A percentile compares a stretch with the other conserved stretches of the same genome.
These are phyloP conservation scores for Eriosoma lanigerum DNA, from an alignment of 1,140 invertebrate species.

Conservation along the genomic window DNA sequence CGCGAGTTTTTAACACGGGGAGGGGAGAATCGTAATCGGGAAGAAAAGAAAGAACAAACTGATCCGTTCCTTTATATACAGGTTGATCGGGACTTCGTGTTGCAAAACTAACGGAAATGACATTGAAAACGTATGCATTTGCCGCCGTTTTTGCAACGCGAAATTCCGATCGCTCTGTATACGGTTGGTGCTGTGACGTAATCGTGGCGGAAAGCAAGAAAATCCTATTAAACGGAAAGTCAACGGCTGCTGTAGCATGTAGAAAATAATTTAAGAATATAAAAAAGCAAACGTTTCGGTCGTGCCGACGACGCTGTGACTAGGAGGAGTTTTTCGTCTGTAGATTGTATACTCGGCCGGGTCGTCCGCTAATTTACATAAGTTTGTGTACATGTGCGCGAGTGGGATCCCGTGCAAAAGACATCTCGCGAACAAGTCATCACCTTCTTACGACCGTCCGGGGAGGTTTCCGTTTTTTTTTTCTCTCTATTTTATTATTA, in stretches of 20 bases:
- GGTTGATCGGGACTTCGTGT: no score
- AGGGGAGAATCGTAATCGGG: not conserved
- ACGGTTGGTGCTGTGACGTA: no score
- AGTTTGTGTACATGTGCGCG: slow-evolving; percentile 7
- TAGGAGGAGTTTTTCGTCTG: slow-evolving; percentile 17
- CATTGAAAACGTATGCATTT: no score
- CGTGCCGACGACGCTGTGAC: not conserved
- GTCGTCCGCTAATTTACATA: slow-evolving; percentile 33
- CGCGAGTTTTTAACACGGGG: not conserved
- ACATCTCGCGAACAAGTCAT: slow-evolving; percentile 31
- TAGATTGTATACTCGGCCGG: not conserved
- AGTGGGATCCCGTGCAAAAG: slow-evolving; percentile 7
- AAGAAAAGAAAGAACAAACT: not conserved
- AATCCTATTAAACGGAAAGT: slow-evolving; percentile 27
- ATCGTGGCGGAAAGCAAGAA: not conserved
- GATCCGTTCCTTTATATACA: not conserved
- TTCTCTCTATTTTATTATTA: not conserved
- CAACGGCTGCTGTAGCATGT: slow-evolving; percentile 10
- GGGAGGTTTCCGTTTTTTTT: not conserved
- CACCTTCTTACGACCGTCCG: slow-evolving; percentile 39
- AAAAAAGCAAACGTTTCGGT: slow-evolving; percentile 25
- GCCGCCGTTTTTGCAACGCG: no score
- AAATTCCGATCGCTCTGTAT: no score
- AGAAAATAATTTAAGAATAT: not conserved
- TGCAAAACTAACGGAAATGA: no score